Conservation (phyloP, 2,797 vertebrate species). For the Holocentrus rufus region DNA sequence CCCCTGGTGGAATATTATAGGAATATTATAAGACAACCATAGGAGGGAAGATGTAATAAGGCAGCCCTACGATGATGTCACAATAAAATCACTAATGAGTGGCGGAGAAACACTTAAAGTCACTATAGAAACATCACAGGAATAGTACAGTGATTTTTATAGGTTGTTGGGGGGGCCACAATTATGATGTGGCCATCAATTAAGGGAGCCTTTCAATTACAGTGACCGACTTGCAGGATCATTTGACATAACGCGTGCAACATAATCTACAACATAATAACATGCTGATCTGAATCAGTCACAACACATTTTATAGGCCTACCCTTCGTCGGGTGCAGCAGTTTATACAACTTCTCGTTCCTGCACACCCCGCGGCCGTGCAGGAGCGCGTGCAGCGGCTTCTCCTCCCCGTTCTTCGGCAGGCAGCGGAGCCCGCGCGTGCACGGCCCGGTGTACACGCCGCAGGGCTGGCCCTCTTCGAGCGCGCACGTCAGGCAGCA, state of each 20-base stretch:
- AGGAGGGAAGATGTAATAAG: too few relatives aligned
- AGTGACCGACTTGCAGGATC: too few relatives aligned
- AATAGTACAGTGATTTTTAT: too few relatives aligned
- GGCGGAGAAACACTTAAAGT: too few relatives aligned
- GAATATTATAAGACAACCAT: too few relatives aligned
- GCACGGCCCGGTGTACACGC: conserved; percentile 95
- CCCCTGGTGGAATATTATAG: too few relatives aligned
- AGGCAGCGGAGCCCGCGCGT: conserved; percentile 91
- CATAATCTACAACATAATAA: too few relatives aligned
- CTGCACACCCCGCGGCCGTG: conserved; percentile 91
- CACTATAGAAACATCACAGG: too few relatives aligned
- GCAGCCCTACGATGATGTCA: too few relatives aligned
- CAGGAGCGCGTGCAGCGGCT: conserved; percentile 93
- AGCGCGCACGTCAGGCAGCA: conserved; percentile 96
- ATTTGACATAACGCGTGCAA: too few relatives aligned
- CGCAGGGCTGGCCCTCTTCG: conserved; percentile 89
- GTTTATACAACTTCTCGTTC: conserved; percentile 90
- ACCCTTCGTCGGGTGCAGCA: conserved; percentile 77
- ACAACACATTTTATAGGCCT: conserved; percentile 25
- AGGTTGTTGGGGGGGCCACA: too few relatives aligned
- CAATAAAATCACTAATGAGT: too few relatives aligned
- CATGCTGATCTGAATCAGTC: conserved; percentile 10
- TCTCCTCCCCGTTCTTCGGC: conserved; percentile 92
- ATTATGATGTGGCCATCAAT: neutral
- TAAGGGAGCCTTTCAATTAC: neutral